phyloP scores from a whole-genome alignment of 2,113 vertebrate genomes.

The Cercopithecus mona region DNA sequence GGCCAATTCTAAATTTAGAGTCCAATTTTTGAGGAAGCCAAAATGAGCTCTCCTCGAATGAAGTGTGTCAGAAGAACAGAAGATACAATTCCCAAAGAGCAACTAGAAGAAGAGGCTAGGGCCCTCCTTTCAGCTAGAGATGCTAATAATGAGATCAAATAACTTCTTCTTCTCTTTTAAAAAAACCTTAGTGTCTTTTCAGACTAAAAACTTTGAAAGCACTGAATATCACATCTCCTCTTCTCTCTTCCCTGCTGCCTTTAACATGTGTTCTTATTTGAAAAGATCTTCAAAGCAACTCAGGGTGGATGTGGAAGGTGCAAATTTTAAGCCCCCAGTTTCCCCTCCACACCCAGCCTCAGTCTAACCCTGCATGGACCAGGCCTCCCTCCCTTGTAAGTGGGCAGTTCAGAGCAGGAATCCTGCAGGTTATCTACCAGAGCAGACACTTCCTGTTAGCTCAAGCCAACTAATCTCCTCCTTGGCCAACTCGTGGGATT shows the following conservation, averaged over 20 bases:
- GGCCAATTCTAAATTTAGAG: constrained; percentile 79
- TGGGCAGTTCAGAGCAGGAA: neutral
- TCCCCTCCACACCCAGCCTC: neutral
- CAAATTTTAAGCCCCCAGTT: neutral
- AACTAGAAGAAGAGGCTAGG: neutral
- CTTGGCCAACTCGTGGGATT: neutral
- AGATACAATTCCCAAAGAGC: constrained; percentile 7
- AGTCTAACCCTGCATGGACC: neutral
- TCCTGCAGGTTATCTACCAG: neutral
- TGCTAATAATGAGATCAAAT: constrained; percentile 37
- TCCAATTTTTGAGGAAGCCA: constrained; percentile 66
- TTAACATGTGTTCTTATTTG: neutral
- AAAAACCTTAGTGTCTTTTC: neutral
- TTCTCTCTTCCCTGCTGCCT: neutral
- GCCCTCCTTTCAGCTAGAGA: neutral
- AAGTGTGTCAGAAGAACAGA: constrained; percentile 68
- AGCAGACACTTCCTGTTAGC: neutral
- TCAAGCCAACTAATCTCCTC: neutral
- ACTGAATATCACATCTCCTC: neutral
- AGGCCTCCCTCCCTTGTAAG: neutral
- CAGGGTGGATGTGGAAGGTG: neutral
- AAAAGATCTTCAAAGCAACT: neutral
- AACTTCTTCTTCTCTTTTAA: neutral
- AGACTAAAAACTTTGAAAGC: constrained; percentile 16
- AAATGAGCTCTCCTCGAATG: constrained; percentile 60